Percentiles rank a stretch among this genome's conserved stretches.
Conservation (phyloP, 2,888 invertebrate genomes). For the Dusona sp. region DNA sequence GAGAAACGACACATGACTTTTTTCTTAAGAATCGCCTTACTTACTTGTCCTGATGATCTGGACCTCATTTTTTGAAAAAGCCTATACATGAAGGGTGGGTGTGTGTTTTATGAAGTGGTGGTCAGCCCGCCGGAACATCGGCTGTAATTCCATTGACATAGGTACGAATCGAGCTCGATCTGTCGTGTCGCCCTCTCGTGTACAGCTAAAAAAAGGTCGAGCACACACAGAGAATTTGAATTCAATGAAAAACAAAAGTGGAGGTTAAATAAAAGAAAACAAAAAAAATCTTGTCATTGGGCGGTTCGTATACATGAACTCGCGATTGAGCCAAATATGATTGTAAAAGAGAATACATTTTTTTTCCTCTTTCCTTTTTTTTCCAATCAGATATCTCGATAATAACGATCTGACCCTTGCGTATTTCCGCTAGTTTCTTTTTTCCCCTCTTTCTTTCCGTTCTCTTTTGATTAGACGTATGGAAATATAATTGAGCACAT, state of each 20-base stretch:
- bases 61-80: background rate
- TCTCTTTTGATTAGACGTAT: background rate
- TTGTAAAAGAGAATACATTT: conserved; percentile 8
- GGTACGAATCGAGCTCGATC: conserved; percentile 21
- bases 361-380: background rate
- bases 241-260: conserved; percentile 12
- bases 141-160: conserved; percentile 38
- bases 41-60: background rate
- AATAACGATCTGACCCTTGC: conserved; percentile 16
- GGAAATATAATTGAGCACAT: conserved; percentile 4
- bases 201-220: conserved; percentile 7
- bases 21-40: background rate
- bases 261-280: conserved; percentile 5
- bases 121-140: conserved; percentile 19
- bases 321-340: conserved; percentile 14
- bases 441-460: background rate
- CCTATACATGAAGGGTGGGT: background rate
- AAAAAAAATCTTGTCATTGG: conserved; percentile 15
- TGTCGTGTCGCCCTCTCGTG: conserved; percentile 7
- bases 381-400: conserved; percentile 13
- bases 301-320: background rate
- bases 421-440: background rate
- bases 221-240: conserved; percentile 32
- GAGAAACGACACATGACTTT: background rate
- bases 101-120: conserved; percentile 8